Evolutionary conservation across 1,140 invertebrate species (phyloP).

Genomic region (Macrocentrus cingulum): DNA sequence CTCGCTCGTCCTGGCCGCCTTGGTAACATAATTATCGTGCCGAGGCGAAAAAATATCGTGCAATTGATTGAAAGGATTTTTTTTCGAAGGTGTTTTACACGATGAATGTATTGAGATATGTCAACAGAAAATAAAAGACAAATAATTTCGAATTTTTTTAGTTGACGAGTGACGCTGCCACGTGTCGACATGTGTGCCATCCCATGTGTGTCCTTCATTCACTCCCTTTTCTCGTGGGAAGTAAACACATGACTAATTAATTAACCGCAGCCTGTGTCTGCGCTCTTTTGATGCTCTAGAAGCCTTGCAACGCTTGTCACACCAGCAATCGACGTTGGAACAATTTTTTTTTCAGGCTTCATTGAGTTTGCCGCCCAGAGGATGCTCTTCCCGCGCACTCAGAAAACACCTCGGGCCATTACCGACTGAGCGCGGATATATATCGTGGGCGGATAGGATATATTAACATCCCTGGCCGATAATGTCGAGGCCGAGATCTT

Average conservation of each 20-base stretch:
- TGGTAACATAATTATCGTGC: not conserved
- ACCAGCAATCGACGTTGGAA: not conserved
- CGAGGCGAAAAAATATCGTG: not conserved
- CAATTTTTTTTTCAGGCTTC: not conserved
- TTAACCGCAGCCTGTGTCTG: constrained; percentile 6
- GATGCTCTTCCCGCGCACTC: not conserved
- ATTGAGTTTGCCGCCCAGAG: not conserved
- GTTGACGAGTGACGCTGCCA: too few relatives aligned
- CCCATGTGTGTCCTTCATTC: not conserved
- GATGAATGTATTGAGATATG: not conserved
- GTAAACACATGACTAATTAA: constrained; percentile 26
- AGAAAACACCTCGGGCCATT: not conserved
- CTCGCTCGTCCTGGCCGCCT: not conserved
- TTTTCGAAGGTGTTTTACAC: not conserved
- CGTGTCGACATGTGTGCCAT: too few relatives aligned
- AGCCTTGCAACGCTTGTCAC: not conserved
- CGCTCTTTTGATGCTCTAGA: not conserved
- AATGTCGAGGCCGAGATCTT: too few relatives aligned
- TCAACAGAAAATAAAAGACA: too few relatives aligned
- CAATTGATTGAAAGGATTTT: not conserved
- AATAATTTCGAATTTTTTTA: too few relatives aligned
- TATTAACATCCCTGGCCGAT: not conserved
- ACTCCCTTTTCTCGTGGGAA: constrained; percentile 20
- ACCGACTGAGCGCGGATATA: not conserved
- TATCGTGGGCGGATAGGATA: not conserved